Base-by-base conservation (phyloP, 2,113 vertebrate genomes). In the Laticauda colubrina region DNA sequence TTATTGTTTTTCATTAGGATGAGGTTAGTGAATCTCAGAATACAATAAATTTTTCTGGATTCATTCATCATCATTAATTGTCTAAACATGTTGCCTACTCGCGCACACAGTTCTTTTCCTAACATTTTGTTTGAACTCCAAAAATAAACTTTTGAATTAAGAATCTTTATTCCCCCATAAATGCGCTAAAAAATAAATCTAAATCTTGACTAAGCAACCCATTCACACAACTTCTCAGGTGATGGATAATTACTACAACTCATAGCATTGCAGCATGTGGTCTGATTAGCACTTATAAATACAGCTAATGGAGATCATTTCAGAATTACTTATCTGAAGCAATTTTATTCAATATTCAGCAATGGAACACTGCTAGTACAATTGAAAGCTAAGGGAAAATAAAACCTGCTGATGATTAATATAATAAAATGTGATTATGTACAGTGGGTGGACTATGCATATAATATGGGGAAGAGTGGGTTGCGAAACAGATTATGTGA, bases 381-480 rank as follows among this genome's bases (percentile, higher is more conserved):
- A 92, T 81, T 0, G 7, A 92, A 48, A 64, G 29, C 88, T 57
- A 59, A 93, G 55, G 51, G 26, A 89, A 59, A 21, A 51, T 89
- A 57, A 85, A 89, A 85, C 6, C 43, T 53, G 69, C 1, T 92
- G 34, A 92, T 92, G 88, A 92, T 89, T 89, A 85, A 92, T 92
- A 59, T 85, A 89, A 89, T 92, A 57, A 92, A 89, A 69, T 89
- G 87, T 92, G 92, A 92, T 88, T 92, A n/a, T 85, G 39, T 59
- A 48, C 51, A 69, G 92, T 92, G 92, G 92, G 88, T 92, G 88
- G 92, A 92, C 88, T 89, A 48, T 51, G 69, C 69, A 48, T 85
- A 55, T 89, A 69, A 89, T 85, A 89, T 85, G 54, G 64, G 89
- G 69, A 89, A 59, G 88, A 85, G 88, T 89, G 88, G 92, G 92